Evolutionary conservation across 92 coral and sea anemone species (phyloP).

Genomic region (Blastomussa wellsi): DNA sequence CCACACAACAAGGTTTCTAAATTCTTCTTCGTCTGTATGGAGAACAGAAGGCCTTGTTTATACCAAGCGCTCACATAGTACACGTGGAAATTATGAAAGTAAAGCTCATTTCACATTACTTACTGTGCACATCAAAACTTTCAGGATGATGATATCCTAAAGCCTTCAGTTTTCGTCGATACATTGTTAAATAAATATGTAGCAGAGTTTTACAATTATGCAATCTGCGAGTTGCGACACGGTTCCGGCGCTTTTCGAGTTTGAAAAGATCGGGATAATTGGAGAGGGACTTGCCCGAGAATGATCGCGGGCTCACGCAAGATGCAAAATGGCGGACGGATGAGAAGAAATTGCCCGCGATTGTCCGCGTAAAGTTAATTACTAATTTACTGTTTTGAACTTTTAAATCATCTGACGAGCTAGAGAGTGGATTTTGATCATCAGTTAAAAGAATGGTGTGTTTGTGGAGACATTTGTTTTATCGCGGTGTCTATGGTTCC

Average conservation of each 20-base stretch:
- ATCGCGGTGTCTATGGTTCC: background rate
- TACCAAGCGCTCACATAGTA: too few species aligned
- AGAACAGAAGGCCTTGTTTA: background rate
- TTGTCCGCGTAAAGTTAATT: slow-evolving; percentile 20
- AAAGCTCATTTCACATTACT: background rate
- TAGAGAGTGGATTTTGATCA: background rate
- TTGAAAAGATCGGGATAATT: background rate
- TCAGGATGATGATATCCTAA: slow-evolving; percentile 91
- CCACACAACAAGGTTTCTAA: slow-evolving; percentile 89
- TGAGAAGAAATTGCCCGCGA: too few species aligned
- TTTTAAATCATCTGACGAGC: background rate
- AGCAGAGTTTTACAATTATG: background rate
- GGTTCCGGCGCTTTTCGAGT: background rate
- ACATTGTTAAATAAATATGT: slow-evolving; percentile 54
- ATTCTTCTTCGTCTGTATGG: slow-evolving; percentile 74
- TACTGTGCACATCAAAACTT: slow-evolving; percentile 64
- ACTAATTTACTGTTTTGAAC: slow-evolving; percentile 17
- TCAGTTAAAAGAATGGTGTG: slow-evolving; percentile 11
- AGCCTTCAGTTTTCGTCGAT: slow-evolving; percentile 82
- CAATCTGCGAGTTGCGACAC: background rate
- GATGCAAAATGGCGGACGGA: slow-evolving; percentile 26
- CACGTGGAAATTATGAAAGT: background rate
- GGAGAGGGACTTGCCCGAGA: slow-evolving; percentile 13
- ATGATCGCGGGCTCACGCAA: slow-evolving; percentile 37
- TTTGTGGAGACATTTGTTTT: slow-evolving; percentile 9